A percentile compares a stretch with the other conserved stretches of the same genome.
Evolutionary conservation across 1,140 invertebrate genomes (phyloP).

Genomic region (Polypedilum vanderplanki): DNA sequence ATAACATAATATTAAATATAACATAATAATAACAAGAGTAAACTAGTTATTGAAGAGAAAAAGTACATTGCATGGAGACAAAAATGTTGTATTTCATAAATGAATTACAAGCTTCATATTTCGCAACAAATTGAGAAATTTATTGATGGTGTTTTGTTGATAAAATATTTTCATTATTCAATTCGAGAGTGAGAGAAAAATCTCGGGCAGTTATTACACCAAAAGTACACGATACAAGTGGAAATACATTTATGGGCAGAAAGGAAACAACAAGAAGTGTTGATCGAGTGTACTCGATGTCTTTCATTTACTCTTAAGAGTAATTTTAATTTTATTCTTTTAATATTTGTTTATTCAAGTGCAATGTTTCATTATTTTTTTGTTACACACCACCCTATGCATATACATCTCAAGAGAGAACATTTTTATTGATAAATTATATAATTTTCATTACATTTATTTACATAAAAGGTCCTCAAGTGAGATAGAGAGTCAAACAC

Average conservation of each 20-base stretch:
- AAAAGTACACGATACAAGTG: too few species aligned
- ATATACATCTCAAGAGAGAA: not conserved
- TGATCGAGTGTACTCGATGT: too few species aligned
- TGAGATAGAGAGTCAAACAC: not conserved
- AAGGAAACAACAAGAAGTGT: too few species aligned
- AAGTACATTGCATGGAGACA: not conserved
- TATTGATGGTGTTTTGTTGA: conserved; percentile 6
- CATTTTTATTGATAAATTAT: not conserved
- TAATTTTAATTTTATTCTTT: too few species aligned
- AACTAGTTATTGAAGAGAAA: not conserved
- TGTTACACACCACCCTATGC: too few species aligned
- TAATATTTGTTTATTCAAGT: too few species aligned
- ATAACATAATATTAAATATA: not conserved
- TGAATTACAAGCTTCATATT: conserved; percentile 19
- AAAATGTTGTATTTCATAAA: conserved; percentile 1
- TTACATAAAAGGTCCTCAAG: conserved; percentile 6
- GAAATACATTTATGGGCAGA: too few species aligned
- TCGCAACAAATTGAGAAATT: conserved; percentile 19
- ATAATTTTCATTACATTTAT: conserved; percentile 20
- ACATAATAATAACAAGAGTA: not conserved
- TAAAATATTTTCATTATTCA: not conserved
- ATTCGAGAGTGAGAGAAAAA: too few species aligned
- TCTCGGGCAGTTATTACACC: too few species aligned
- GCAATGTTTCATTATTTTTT: too few species aligned
- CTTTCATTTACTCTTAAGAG: too few species aligned